Base-by-base conservation (phyloP, 2,113 vertebrate genomes). In the Equus przewalskii region DNA sequence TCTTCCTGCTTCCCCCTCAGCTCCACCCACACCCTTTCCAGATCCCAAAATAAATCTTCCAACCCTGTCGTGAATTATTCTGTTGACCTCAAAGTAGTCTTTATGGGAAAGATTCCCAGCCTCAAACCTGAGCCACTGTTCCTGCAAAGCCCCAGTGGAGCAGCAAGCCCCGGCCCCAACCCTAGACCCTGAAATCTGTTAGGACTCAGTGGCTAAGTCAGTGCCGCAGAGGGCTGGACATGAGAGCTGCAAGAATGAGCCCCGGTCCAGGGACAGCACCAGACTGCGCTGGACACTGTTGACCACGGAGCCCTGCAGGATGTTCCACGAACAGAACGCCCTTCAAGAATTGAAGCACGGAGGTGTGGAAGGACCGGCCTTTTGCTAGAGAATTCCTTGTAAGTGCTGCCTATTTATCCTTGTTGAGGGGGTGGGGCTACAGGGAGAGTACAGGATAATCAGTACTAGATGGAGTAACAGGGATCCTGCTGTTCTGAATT, bases 261-360 rank as follows among this genome's bases (percentile, higher is more conserved):
- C 8, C 11, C 13, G 4, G 36, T 41, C 51, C 11, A 10, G 14
- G 28, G 13, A 24, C 1, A 26, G 33, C 21, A 44, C 0, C 11
- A 33, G 16, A 21, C 15, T 28, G 2, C 11, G 28, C 76, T 30
- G 19, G 11, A 33, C 2, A 1, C 9, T 10, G 2, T 1, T 1
- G 4, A 54, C 10, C 22, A 58, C 4, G 3, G 30, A 82, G 36
- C 26, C 56, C 93, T 16, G 1, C 1, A 8, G 11, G 28, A 22
- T 18, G 7, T 24, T 51, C 44, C 54, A 16, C 2, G 46, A 60
- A 84, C 24, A 18, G 64, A 44, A 16, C 22, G 67, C n/a, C 46
- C 41, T 80, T 75, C 3, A 1, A 1, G 28, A 76, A 7, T 67
- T 5, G 9, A 6, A 8, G n/a, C 75, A 10, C 33, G 12, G n/a